Conservation (phyloP, 1,140 invertebrate species). For the Diuraphis noxia region DNA sequence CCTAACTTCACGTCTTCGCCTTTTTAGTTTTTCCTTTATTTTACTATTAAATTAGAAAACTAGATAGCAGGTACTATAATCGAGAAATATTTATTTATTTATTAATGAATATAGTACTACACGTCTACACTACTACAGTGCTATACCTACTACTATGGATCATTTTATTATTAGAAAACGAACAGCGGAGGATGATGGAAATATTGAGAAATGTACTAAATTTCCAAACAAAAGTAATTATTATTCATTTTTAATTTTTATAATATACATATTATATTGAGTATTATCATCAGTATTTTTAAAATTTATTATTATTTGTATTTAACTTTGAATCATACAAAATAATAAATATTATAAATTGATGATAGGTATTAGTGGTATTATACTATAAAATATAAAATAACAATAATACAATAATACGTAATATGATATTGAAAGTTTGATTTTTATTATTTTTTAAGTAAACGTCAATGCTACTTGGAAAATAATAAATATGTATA, state of each 20-base stretch:
- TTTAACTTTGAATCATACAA: neutral
- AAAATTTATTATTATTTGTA: constrained; percentile 16
- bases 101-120: too few relatives aligned
- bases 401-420: constrained; percentile 22
- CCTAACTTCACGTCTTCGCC: too few relatives aligned
- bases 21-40: too few relatives aligned
- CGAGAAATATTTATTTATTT: too few relatives aligned
- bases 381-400: constrained; percentile 11
- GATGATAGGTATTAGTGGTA: neutral
- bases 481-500: constrained; percentile 8
- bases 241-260: constrained; percentile 13
- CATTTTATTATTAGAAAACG: neutral
- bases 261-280: constrained; percentile 15
- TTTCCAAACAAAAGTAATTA: neutral
- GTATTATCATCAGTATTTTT: constrained; percentile 16
- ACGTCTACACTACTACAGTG: too few relatives aligned
- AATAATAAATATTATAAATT: constrained; percentile 14
- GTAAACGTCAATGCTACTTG: neutral
- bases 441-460: constrained; percentile 13
- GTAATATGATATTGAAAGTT: neutral
- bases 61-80: too few relatives aligned
- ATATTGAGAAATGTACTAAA: neutral
- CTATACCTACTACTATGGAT: too few relatives aligned
- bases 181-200: neutral
- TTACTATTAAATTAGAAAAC: too few relatives aligned